Evolutionary conservation across 2,113 vertebrate genomes (phyloP), one percentile per base, ranked within the genome.

Genomic region (Poecilia latipinna): DNA sequence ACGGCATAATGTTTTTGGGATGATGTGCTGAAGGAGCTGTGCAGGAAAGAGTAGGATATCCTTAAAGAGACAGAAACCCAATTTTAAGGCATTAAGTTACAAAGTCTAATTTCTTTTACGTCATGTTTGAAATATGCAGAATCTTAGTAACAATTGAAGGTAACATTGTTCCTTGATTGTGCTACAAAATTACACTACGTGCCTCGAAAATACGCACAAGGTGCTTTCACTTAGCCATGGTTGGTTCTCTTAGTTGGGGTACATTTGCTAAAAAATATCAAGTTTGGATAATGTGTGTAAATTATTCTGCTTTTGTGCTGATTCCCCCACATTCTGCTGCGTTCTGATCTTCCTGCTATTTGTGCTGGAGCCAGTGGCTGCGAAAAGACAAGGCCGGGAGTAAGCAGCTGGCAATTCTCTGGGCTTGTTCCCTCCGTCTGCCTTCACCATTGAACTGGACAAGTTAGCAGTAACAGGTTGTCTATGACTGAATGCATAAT

Each of bases 401-500:
- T 65, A 62, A 62, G 70, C 77, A 74, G 48, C 72, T 76, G 79
- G 82, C 75, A 71, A 17, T 69, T 65, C 73, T 62, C 61, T 76
- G 32, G 35, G 67, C 65, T 81, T 74, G 61, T 73, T 87, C 65
- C 68, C 60, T 68, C 64, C 82, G 19, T 65, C 54, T 68, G 57
- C 35, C 48, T 12, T 31, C 75, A 74, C 17, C 33, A n/a, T 71
- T 85, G 65, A 70, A 68, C 26, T 51, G 75, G 78, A 85, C 77
- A 71, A 57, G 24, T 70, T 74, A 75, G 57, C 42, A 39, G 51
- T 75, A 82, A 89, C 69, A 76, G 66, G 70, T 82, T 90, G 78
- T 88, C 88, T 86, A 78, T 84, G 64, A 74, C 65, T 67, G 74
- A 86, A 79, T 71, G 78, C 82, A 85, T 75, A 85, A 91, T 91